Conservation (phyloP, 2,113 vertebrate genomes). For the Vicugna pacos region DNA sequence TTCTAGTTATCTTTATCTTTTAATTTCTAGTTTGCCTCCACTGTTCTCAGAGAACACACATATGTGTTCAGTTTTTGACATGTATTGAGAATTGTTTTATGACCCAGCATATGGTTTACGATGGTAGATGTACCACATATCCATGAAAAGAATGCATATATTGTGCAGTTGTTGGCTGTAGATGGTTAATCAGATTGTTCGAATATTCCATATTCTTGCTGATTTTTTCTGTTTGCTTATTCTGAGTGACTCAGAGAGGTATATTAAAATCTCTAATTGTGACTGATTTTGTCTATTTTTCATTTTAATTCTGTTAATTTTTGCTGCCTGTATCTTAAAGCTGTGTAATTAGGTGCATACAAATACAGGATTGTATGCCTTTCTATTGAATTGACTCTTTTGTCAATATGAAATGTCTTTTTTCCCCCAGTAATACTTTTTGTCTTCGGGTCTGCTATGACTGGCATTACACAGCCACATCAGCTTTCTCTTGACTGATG, state of each 20-base stretch:
- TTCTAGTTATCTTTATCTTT: background rate
- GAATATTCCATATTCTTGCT: background rate
- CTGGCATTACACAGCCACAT: background rate
- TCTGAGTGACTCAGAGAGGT: background rate
- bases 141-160: too few species aligned
- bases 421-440: background rate
- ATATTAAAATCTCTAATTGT: background rate
- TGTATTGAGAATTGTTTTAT: background rate
- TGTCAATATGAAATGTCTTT: background rate
- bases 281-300: background rate
- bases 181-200: background rate
- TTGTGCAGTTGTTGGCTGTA: background rate
- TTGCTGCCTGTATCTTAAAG: background rate
- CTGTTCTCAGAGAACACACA: background rate
- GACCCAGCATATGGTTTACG: background rate
- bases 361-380: background rate
- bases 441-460: background rate
- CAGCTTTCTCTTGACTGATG: background rate
- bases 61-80: background rate
- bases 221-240: background rate
- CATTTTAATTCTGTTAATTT: background rate
- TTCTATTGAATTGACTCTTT: background rate
- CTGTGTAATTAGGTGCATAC: background rate
- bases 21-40: background rate
- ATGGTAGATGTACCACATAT: too few species aligned